Evolutionary conservation across 2,888 invertebrate species (phyloP).

Genomic region (Volucella inanis): DNA sequence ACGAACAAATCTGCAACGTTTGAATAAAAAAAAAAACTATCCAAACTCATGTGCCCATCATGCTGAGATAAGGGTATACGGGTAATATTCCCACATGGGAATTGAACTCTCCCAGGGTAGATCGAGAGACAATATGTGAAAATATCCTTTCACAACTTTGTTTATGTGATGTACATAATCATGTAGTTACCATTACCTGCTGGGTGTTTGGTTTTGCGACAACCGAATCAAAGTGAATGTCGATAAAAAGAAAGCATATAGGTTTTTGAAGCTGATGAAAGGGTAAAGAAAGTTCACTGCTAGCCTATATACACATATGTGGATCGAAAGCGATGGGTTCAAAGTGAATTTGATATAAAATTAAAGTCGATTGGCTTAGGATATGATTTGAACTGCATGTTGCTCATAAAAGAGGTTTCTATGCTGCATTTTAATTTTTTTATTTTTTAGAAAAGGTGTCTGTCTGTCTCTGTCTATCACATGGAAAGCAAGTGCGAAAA

Average conservation of each 20-base stretch:
- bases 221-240: slow-evolving; percentile 51
- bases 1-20: no score
- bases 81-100: slow-evolving; percentile 35
- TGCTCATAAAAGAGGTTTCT: slow-evolving; percentile 45
- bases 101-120: slow-evolving; percentile 14
- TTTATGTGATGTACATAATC: slow-evolving; percentile 29
- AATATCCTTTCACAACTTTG: slow-evolving; percentile 37
- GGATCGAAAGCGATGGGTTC: slow-evolving; percentile 51
- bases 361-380: slow-evolving; percentile 67
- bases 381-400: slow-evolving; percentile 55
- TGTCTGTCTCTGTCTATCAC: not conserved
- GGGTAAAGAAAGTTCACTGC: slow-evolving; percentile 6
- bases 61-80: slow-evolving; percentile 16
- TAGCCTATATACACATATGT: slow-evolving; percentile 3
- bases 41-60: slow-evolving; percentile 21
- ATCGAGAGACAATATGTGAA: slow-evolving; percentile 38
- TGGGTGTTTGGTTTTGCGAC: slow-evolving; percentile 57
- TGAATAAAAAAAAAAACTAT: not conserved
- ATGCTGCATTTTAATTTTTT: slow-evolving; percentile 14
- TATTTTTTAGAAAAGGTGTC: slow-evolving; percentile 14
- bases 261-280: slow-evolving; percentile 25
- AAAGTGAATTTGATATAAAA: slow-evolving; percentile 67
- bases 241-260: slow-evolving; percentile 21
- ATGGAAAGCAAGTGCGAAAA: slow-evolving; percentile 5
- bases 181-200: slow-evolving; percentile 15